Conservation (phyloP, 2,113 vertebrate genomes). For the Martes martes region DNA sequence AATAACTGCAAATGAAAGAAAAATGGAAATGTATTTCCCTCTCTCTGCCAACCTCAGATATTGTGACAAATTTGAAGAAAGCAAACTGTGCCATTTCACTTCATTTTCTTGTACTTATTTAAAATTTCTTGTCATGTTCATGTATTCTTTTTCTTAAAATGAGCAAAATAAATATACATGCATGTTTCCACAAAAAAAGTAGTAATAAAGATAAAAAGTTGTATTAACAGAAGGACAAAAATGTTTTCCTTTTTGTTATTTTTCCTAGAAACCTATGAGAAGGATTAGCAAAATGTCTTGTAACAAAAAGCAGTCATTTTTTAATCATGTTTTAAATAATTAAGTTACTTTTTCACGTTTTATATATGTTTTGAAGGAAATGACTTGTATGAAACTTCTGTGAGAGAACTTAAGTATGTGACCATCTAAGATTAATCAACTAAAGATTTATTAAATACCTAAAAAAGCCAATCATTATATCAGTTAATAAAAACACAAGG, state of each 20-base stretch:
- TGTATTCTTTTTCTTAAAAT: background rate
- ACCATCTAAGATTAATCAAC: background rate
- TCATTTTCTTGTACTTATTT: background rate
- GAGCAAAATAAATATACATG: background rate
- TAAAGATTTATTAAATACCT: background rate
- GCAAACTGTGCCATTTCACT: background rate
- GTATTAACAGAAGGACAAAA: background rate
- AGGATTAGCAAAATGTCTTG: background rate
- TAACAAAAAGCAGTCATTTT: background rate
- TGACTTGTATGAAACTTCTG: background rate
- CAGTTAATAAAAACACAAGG: background rate
- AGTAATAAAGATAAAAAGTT: background rate
- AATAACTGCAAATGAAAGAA: background rate
- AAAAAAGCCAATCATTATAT: background rate
- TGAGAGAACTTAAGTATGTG: background rate
- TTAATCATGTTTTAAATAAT: background rate
- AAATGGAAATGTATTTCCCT: background rate
- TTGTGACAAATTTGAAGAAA: background rate
- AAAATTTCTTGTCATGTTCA: background rate
- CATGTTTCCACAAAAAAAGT: background rate
- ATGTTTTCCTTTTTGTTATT: background rate
- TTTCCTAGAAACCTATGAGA: background rate
- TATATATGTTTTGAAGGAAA: background rate
- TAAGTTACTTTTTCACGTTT: background rate
- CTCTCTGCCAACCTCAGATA: background rate